A percentile compares a stretch with the other conserved stretches of the same genome.
phyloP scores from a whole-genome alignment of 2,888 invertebrate species.

The Thyatira batis region DNA sequence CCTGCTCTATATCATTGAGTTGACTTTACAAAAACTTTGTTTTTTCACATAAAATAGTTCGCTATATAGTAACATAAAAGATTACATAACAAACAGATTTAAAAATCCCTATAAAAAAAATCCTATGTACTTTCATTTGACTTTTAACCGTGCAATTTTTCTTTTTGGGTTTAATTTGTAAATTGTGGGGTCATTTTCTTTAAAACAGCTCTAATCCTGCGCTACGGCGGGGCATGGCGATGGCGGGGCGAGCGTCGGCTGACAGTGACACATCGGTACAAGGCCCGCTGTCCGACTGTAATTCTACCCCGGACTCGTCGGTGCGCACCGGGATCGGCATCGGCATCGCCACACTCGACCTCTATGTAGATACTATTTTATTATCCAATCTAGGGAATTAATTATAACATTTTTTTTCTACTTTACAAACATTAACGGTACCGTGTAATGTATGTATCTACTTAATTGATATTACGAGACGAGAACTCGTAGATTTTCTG shows the following conservation, averaged over 20 bases:
- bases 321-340: constrained; percentile 30
- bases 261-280: constrained; percentile 83
- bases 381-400: constrained; percentile 61
- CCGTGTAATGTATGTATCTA: too few species aligned
- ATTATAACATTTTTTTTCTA: constrained; percentile 51
- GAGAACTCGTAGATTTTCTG: too few species aligned
- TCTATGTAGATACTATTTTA: constrained; percentile 57
- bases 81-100: too few species aligned
- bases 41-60: too few species aligned
- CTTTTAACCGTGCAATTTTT: neutral
- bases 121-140: too few species aligned
- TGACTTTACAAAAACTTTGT: neutral
- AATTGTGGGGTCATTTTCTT: constrained; percentile 66
- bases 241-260: constrained; percentile 59
- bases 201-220: constrained; percentile 73
- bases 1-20: constrained; percentile 26
- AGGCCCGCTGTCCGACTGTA: constrained; percentile 75
- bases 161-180: constrained; percentile 29
- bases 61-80: too few species aligned
- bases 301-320: constrained; percentile 69
- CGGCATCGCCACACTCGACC: too few species aligned
- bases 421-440: too few species aligned
- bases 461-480: too few species aligned
- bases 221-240: constrained; percentile 38
- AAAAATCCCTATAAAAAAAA: too few species aligned